Conservation (phyloP, 2,888 invertebrate species). For the Lithophane socia region DNA sequence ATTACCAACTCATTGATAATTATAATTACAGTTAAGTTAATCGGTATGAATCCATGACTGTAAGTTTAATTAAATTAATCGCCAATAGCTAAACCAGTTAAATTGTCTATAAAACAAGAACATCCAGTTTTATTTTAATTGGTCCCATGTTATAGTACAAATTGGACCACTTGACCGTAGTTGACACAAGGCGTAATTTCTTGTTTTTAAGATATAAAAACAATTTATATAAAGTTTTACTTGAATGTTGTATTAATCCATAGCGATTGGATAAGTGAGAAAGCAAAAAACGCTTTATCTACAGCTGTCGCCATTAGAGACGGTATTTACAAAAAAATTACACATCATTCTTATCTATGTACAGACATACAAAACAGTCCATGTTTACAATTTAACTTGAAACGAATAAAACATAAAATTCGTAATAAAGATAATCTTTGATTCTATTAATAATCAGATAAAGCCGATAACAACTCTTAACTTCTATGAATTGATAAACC, state of each 20-base stretch:
- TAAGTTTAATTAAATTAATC: conserved; percentile 62
- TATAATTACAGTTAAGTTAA: conserved; percentile 58
- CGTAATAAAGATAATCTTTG: conserved; percentile 34
- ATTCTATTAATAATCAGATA: conserved; percentile 39
- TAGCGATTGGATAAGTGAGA: background rate
- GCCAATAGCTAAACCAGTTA: conserved; percentile 52
- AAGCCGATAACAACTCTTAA: conserved; percentile 25
- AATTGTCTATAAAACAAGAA: conserved; percentile 46
- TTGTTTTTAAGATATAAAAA: conserved; percentile 4
- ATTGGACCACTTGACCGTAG: conserved; percentile 54
- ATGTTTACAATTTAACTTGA: conserved; percentile 29
- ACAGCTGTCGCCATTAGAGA: background rate
- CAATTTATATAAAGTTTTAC: background rate
- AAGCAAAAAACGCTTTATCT: background rate
- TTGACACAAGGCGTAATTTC: conserved; percentile 41
- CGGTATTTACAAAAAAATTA: background rate
- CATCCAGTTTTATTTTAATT: conserved; percentile 59
- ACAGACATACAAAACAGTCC: conserved; percentile 20
- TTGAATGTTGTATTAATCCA: background rate
- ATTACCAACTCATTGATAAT: conserved; percentile 56
- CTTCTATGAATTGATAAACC: conserved; percentile 61
- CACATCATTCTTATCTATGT: conserved; percentile 19
- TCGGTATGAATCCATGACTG: conserved; percentile 44
- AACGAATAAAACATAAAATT: conserved; percentile 20
- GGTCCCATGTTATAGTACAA: conserved; percentile 50